Percentiles rank a stretch among this genome's conserved stretches.
phyloP scores from a whole-genome alignment of 1,140 invertebrate species.

The Hycleus cichorii region DNA sequence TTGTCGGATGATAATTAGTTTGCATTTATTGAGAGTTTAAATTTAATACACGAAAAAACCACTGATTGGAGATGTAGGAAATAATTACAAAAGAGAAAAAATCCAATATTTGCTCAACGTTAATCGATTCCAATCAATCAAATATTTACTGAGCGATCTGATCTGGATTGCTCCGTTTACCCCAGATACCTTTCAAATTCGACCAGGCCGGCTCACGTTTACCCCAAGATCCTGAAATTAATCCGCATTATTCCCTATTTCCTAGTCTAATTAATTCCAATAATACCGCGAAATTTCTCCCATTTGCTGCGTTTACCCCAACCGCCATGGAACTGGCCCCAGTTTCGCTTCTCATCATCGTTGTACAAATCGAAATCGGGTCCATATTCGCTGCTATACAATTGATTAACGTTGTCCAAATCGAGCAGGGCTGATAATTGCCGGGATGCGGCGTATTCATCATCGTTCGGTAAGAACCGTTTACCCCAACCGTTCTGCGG shows the following conservation, averaged over 20 bases:
- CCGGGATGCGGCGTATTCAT: slow-evolving; percentile 25
- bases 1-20: slow-evolving; percentile 3
- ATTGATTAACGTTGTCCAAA: slow-evolving; percentile 9
- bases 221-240: slow-evolving; percentile 47
- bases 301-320: slow-evolving; percentile 57
- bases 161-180: slow-evolving; percentile 46
- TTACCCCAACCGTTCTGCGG: slow-evolving; percentile 41
- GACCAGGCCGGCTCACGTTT: slow-evolving; percentile 66
- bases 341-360: slow-evolving; percentile 50
- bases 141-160: slow-evolving; percentile 14
- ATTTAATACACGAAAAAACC: slow-evolving; percentile 5
- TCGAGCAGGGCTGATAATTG: slow-evolving; percentile 27
- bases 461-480: slow-evolving; percentile 30
- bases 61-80: background rate
- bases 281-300: slow-evolving; percentile 52
- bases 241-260: slow-evolving; percentile 19
- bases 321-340: slow-evolving; percentile 53
- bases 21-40: slow-evolving; percentile 1
- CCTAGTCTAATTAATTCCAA: slow-evolving; percentile 16
- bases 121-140: background rate
- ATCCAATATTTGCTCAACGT: background rate
- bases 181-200: slow-evolving; percentile 66
- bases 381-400: slow-evolving; percentile 5
- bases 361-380: slow-evolving; percentile 24
- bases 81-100: background rate